Conservation (phyloP, 2,113 vertebrate genomes). For the rabbit (Oryctolagus cuniculus) region DNA sequence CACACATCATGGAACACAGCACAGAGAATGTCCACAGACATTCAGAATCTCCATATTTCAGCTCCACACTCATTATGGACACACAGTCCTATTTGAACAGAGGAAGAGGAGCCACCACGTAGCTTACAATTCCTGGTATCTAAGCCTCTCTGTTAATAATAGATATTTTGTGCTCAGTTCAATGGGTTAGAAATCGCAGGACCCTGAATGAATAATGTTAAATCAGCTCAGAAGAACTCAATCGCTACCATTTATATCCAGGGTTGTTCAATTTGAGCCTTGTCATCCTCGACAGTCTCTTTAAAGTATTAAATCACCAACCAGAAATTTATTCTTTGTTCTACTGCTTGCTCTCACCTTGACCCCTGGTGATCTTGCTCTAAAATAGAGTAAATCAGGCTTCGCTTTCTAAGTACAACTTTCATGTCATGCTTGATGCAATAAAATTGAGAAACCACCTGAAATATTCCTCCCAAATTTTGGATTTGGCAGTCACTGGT, state of each 20-base stretch:
- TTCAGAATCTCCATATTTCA: neutral
- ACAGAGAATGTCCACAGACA: neutral
- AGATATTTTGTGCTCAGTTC: neutral
- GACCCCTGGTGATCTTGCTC: neutral
- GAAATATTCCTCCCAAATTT: neutral
- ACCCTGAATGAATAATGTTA: neutral
- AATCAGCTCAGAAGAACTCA: neutral
- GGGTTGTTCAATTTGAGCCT: neutral
- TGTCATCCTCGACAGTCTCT: neutral
- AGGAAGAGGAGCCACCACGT: neutral
- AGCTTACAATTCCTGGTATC: neutral
- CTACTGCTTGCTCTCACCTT: neutral
- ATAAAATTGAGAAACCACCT: neutral
- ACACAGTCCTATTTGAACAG: neutral
- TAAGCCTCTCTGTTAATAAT: neutral
- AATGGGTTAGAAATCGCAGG: neutral
- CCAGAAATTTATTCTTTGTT: constrained; percentile 6
- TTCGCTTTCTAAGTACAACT: constrained; percentile 37
- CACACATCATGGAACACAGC: neutral
- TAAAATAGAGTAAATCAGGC: neutral
- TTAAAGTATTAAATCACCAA: constrained; percentile 8
- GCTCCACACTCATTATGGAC: neutral
- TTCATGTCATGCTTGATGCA: neutral
- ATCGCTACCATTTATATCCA: neutral
- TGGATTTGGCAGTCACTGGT: neutral